Conservation (phyloP, 1,140 invertebrate species). For the Microplitis demolitor region DNA sequence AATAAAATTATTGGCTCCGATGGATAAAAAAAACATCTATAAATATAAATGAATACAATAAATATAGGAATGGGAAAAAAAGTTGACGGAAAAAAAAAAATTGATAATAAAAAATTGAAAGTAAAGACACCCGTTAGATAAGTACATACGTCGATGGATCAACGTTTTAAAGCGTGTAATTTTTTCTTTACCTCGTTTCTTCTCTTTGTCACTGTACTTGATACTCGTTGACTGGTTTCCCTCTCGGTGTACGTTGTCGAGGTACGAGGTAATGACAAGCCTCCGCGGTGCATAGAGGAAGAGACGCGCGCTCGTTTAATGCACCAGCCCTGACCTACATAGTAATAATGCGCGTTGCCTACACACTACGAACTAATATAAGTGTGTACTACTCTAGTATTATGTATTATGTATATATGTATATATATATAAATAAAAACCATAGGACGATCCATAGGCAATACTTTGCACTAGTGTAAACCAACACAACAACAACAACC, state of each 20-base stretch:
- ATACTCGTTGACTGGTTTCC: not conserved
- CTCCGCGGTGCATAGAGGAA: slow-evolving; percentile 28
- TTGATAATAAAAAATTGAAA: not conserved
- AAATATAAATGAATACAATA: not conserved
- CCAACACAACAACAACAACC: too few relatives aligned
- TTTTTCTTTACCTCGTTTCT: not conserved
- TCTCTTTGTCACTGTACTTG: not conserved
- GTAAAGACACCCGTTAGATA: slow-evolving; percentile 43
- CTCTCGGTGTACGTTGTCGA: not conserved
- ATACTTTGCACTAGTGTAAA: too few relatives aligned
- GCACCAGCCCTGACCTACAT: slow-evolving; percentile 63
- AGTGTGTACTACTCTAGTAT: not conserved
- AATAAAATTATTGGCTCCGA: too few relatives aligned
- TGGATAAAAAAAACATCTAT: not conserved
- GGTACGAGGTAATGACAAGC: slow-evolving; percentile 17
- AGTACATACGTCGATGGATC: not conserved
- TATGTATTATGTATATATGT: not conserved
- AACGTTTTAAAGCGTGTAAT: not conserved
- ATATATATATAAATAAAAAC: not conserved
- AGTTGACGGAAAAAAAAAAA: not conserved
- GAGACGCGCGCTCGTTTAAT: slow-evolving; percentile 49
- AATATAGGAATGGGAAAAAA: too few relatives aligned
- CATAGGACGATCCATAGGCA: too few relatives aligned
- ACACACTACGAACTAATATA: slow-evolving; percentile 42
- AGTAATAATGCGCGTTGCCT: slow-evolving; percentile 57